Base-by-base conservation (phyloP, 2,113 vertebrate genomes). In the Microtus oregoni region DNA sequence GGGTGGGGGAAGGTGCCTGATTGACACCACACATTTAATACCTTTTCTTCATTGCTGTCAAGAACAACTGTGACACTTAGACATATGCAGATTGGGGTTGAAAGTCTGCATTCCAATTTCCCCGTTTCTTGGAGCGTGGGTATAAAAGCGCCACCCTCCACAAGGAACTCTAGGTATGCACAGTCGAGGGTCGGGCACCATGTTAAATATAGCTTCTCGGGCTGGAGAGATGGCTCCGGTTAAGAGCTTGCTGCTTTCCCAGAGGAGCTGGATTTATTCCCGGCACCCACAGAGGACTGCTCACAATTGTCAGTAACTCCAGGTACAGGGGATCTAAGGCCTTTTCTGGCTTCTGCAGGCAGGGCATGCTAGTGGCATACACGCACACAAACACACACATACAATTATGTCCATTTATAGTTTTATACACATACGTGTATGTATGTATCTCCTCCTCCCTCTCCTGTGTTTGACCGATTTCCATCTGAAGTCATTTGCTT, bases 81-180 rank as follows among this genome's bases (percentile, higher is more conserved):
- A 28, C 78, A 24, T 79, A 15, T 83, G 3, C 44, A 95, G 41
- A 68, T 83, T 75, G 72, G 38, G 63, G 55, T 68, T 89, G 35
- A 88, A 32, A 3, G 8, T 90, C 82, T 94, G 50, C 58, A 9
- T 95, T 86, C 38, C 82, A 79, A 20, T 35, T 68, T 70, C 28
- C 11, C 61, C 52, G 13, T 78, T 90, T 95, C 79, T 82, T 32
- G 38, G 24, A 13, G 73, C n/a, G 30, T 17, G 5, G 79, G 13
- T 94, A 52, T 90, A 92, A 94, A 94, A 95, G 61, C 72, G 0
- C 19, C 44, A 12, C 50, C 55, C 47, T 67, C 87, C 72, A 90
- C 73, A 52, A 75, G 38, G 75, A 79, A 72, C 41, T 79, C 58
- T 85, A 67, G 19, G 2, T 79, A 26, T 94, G 67, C 79, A 58